Base-by-base conservation (phyloP, 2,113 vertebrate genomes). In the Pipra filicauda region DNA sequence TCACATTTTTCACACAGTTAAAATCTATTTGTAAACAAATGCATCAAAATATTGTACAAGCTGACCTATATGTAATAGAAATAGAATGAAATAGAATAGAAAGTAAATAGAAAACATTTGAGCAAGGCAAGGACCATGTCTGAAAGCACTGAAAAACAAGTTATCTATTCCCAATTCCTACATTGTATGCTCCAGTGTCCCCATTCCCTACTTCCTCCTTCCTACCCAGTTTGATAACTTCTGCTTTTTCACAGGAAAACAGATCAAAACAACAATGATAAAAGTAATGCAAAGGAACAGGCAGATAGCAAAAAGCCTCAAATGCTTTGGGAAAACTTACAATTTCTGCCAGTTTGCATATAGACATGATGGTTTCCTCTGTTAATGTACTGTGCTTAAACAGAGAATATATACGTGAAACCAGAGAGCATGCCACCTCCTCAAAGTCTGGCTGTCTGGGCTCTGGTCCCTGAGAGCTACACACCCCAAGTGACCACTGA, bases 11-110 rank as follows among this genome's bases (percentile, higher is more conserved):
- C 84, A 89, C 12, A 43, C 24, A 70, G 57, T 44, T 97, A 89
- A 89, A 89, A 94, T 49, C 31, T 58, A 66, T 92, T 76, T 94
- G 54, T 46, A 95, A 89, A 66, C n/a, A 85, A 62, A 88, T 66
- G 6, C 46, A 79, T 89, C 37, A 58, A 89, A 79, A 67, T 75
- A 82, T 37, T 58, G 41, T 28, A 85, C 26, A 27, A 89, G 30
- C 17, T 85, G 55, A 66, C 12, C 58, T 85, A 41, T 1, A 41
- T 21, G n/a, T 44, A 76, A 73, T 24, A 39, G 55, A 82, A 91
- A 73, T 11, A 62, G 30, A 70, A 70, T 35, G 21, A 70, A 83
- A 69, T 48, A 77, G 31, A 62, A 77, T 28, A 33, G 35, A 84
- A 77, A 57, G 44, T 3, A 73, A 82, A 95, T 6, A 65, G 57